Percentiles rank a stretch among this genome's conserved stretches.
phyloP scores from a whole-genome alignment of 2,113 vertebrate genomes.

The Gobio gobio region DNA sequence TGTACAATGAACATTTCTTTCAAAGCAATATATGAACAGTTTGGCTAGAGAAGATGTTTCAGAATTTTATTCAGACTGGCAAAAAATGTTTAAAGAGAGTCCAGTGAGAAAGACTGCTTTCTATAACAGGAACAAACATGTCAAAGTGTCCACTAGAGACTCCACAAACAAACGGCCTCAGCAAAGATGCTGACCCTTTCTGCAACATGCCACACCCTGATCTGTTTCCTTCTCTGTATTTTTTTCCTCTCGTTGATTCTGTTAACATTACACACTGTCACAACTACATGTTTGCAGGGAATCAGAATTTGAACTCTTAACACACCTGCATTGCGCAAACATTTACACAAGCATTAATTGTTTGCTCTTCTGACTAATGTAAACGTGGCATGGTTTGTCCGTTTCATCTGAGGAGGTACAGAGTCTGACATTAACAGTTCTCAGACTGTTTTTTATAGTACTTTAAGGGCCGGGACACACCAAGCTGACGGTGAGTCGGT shows the following conservation, averaged over 20 bases:
- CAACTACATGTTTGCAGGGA: not conserved
- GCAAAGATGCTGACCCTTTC: not conserved
- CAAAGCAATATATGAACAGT: not conserved
- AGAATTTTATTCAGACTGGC: not conserved
- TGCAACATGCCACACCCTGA: not conserved
- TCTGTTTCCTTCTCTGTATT: not conserved
- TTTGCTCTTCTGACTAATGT: slow-evolving; percentile 9
- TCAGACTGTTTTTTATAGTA: not conserved
- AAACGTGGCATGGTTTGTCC: not conserved
- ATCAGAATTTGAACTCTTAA: not conserved
- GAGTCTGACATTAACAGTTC: not conserved
- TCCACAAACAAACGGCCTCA: not conserved
- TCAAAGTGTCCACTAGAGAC: not conserved
- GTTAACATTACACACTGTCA: not conserved
- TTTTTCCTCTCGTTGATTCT: not conserved
- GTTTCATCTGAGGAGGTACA: not conserved
- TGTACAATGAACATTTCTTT: not conserved
- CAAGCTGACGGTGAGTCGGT: too few species aligned
- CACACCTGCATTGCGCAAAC: not conserved
- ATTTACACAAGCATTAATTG: slow-evolving; percentile 26
- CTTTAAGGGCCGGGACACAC: not conserved
- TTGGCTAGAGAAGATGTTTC: not conserved
- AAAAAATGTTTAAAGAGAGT: not conserved
- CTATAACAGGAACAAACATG: not conserved
- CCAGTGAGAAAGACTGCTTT: not conserved